Evolutionary conservation across 2,113 vertebrate genomes (phyloP).

Genomic region (Phyllopteryx taeniolatus): DNA sequence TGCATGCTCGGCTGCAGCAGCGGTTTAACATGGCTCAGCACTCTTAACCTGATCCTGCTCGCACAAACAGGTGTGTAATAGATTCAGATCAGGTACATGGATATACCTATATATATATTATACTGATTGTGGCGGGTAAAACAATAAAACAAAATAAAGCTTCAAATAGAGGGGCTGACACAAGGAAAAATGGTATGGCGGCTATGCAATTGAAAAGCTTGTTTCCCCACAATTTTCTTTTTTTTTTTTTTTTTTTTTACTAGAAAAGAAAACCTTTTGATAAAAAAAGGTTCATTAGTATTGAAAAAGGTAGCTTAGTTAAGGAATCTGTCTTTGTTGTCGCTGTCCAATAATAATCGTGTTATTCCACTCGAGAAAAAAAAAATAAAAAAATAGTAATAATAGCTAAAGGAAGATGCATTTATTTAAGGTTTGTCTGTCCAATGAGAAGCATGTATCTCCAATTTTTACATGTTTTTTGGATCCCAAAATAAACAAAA

Average conservation of each 20-base stretch:
- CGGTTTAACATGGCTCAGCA: conserved; percentile 69
- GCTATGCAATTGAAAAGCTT: neutral
- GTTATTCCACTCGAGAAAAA: neutral
- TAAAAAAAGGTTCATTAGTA: neutral
- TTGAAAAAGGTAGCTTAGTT: neutral
- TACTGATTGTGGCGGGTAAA: conserved; percentile 47
- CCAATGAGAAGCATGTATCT: no score
- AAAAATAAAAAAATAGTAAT: neutral
- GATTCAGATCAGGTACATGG: conserved; percentile 68
- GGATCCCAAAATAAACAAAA: no score
- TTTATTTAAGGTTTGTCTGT: neutral
- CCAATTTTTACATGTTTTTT: no score
- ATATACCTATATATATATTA: no score
- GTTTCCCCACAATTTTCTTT: neutral
- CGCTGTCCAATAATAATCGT: neutral
- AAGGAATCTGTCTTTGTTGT: neutral
- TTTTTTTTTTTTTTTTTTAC: neutral
- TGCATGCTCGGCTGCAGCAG: conserved; percentile 55
- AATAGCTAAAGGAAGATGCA: neutral
- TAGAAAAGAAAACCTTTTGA: neutral
- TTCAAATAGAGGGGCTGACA: neutral
- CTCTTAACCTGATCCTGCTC: conserved; percentile 60
- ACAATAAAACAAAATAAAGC: neutral
- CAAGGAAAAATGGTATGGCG: neutral
- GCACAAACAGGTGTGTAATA: conserved; percentile 60